Percentiles rank a stretch among this genome's conserved stretches.
Conservation (phyloP, 2,888 invertebrate species). For the Drosophila dives region DNA sequence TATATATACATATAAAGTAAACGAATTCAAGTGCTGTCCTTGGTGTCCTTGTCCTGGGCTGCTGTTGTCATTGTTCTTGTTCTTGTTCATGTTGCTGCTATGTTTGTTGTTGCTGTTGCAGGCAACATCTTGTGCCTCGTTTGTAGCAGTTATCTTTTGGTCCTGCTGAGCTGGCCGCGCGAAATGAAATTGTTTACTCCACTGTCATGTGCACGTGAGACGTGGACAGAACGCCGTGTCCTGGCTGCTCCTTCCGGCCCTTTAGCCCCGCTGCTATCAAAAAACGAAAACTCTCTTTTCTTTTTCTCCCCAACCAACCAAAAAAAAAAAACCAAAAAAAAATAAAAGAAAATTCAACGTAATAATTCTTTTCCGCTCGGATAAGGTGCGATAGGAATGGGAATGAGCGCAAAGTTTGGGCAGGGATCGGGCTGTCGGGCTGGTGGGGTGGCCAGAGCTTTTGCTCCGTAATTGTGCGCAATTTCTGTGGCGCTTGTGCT, state of each 20-base stretch:
- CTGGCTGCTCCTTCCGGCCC: conserved; percentile 54
- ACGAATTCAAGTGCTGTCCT: conserved; percentile 71
- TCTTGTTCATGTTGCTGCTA: conserved; percentile 21
- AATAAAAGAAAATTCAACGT: conserved; percentile 70
- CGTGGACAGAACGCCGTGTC: conserved; percentile 54
- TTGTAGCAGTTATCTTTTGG: conserved; percentile 75
- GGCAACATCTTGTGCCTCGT: conserved; percentile 77
- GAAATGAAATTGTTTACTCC: conserved; percentile 80
- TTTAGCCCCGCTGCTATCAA: conserved; percentile 65
- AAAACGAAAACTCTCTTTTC: conserved; percentile 71
- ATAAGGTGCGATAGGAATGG: conserved; percentile 58
- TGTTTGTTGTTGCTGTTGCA: conserved; percentile 49
- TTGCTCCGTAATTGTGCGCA: conserved; percentile 67
- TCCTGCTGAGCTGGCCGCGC: conserved; percentile 70
- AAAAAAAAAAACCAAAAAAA: conserved; percentile 16
- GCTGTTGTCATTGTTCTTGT: conserved; percentile 46
- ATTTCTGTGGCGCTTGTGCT: conserved; percentile 58
- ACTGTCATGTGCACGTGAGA: conserved; percentile 79
- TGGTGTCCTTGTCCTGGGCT: conserved; percentile 53
- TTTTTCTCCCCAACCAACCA: conserved; percentile 21
- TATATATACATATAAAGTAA: conserved; percentile 19
- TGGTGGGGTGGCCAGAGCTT: conserved; percentile 26
- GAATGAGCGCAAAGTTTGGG: background rate
- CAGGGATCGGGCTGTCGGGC: background rate
- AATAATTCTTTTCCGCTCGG: conserved; percentile 83